Percentiles rank a stretch among this genome's conserved stretches.
phyloP scores from a whole-genome alignment of 2,888 invertebrate genomes.

The Polyommatus iphigenia region DNA sequence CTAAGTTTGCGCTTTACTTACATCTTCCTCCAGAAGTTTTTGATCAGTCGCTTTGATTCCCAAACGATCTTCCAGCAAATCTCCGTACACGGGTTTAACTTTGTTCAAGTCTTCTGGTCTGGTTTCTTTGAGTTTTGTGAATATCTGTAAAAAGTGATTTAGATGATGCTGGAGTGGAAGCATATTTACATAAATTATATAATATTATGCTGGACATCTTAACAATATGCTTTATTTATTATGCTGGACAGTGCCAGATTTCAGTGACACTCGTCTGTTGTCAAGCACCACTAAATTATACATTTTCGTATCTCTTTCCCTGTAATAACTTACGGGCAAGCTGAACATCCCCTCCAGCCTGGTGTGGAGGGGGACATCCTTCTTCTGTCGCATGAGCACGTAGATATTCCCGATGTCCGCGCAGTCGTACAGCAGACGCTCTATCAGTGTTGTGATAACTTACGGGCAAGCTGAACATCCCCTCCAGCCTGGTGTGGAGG shows the following conservation, averaged over 20 bases:
- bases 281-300: no score
- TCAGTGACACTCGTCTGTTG: no score
- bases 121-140: slow-evolving; percentile 82
- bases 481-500: no score
- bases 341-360: no score
- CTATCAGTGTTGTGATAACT: no score
- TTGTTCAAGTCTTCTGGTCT: slow-evolving; percentile 65
- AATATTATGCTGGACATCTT: no score
- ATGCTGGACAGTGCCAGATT: no score
- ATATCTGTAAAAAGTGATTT: slow-evolving; percentile 77
- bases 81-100: slow-evolving; percentile 37
- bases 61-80: slow-evolving; percentile 32
- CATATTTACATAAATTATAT: no score
- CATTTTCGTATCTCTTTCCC: no score
- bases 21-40: slow-evolving; percentile 37
- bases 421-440: no score
- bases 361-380: slow-evolving; percentile 18
- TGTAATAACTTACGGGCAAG: slow-evolving; percentile 37
- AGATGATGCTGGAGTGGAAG: background rate
- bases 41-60: slow-evolving; percentile 34
- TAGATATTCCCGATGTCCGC: slow-evolving; percentile 38
- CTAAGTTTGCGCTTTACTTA: slow-evolving; percentile 29
- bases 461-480: no score
- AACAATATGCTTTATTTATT: no score
- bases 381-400: slow-evolving; percentile 39